phyloP scores from a whole-genome alignment of 2,797 vertebrate genomes.

The Typhlichthys subterraneus region DNA sequence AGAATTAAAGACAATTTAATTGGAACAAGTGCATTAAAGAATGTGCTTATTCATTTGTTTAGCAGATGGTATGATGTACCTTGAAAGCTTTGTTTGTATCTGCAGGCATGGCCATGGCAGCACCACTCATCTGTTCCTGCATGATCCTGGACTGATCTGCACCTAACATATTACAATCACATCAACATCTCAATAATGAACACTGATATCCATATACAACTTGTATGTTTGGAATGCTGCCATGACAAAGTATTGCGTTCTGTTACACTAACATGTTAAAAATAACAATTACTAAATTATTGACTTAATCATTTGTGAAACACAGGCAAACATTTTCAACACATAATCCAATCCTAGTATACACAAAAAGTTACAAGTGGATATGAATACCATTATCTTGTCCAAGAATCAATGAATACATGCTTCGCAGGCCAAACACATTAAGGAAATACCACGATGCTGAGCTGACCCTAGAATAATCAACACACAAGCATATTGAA shows the following conservation, averaged over 20 bases:
- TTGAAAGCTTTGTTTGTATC: conserved; percentile 99
- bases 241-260: no score
- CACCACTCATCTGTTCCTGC: conserved; percentile 99
- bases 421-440: conserved; percentile 98
- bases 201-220: no score
- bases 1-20: conserved; percentile 35
- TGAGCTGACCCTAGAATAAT: conserved; percentile 90
- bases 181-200: not conserved
- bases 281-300: no score
- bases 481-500: conserved; percentile 22
- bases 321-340: not conserved
- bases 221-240: no score
- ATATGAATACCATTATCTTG: conserved; percentile 93
- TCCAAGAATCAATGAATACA: conserved; percentile 97
- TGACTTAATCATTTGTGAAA: no score
- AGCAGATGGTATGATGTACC: conserved; percentile 70
- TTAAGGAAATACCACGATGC: conserved; percentile 99
- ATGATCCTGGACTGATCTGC: conserved; percentile 98
- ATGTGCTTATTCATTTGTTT: not conserved
- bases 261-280: no score
- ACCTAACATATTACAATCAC: conserved; percentile 58
- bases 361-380: not conserved
- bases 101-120: conserved; percentile 98
- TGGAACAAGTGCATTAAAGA: conserved; percentile 17
- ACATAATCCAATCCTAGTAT: not conserved